Percentiles rank a stretch among this genome's conserved stretches.
Conservation (phyloP, 1,140 invertebrate genomes). For the Triops cancriformis region DNA sequence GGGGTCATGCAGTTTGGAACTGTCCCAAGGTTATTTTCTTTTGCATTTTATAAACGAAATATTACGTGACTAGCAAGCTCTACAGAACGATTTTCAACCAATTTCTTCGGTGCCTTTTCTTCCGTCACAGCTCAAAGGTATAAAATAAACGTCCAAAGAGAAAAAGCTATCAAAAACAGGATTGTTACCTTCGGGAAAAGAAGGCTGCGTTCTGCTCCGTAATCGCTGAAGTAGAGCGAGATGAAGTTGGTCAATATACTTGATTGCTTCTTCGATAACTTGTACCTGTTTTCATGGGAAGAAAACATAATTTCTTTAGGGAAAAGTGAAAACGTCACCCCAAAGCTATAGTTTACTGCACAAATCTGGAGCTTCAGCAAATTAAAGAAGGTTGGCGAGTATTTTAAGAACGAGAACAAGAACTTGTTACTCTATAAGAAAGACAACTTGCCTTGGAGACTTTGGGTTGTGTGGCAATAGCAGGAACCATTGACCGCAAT, state of each 20-base stretch:
- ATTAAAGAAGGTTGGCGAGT: neutral
- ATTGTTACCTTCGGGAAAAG: constrained; percentile 34
- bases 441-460: constrained; percentile 33
- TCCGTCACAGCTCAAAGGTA: no score
- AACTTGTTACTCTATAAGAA: neutral
- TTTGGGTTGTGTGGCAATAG: constrained; percentile 31
- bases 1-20: no score
- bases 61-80: no score
- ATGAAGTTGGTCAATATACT: constrained; percentile 40
- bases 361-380: no score
- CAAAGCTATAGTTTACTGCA: no score
- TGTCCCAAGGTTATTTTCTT: no score
- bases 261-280: constrained; percentile 40
- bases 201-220: constrained; percentile 33
- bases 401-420: neutral
- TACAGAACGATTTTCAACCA: no score
- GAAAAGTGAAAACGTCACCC: neutral
- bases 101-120: no score
- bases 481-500: constrained; percentile 33
- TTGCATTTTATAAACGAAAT: no score
- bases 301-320: neutral
- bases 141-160: neutral
- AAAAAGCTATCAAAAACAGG: neutral
- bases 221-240: constrained; percentile 36
- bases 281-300: constrained; percentile 34